Evolutionary conservation across 1,140 invertebrate species (phyloP).

Genomic region (Drosophila ficusphila): DNA sequence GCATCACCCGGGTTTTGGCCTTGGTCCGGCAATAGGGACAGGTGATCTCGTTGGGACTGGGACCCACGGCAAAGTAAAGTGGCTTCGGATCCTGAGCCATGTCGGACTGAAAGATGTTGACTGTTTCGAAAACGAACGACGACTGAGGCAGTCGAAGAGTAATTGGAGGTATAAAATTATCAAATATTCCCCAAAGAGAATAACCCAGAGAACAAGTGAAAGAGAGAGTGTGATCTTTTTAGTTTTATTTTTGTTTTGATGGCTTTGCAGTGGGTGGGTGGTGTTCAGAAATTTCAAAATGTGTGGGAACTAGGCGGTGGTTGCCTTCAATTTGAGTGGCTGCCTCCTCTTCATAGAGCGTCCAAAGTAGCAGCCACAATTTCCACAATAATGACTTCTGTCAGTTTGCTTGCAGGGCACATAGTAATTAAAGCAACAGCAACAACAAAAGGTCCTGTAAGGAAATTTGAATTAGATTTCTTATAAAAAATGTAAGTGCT

Average conservation of each 20-base stretch:
- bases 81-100: slow-evolving; percentile 55
- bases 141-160: slow-evolving; percentile 39
- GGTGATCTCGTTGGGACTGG: slow-evolving; percentile 72
- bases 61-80: slow-evolving; percentile 81
- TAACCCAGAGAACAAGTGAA: not conserved
- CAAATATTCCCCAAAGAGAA: slow-evolving; percentile 1
- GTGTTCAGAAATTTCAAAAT: not conserved
- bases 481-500: not conserved
- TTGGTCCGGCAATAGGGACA: slow-evolving; percentile 70
- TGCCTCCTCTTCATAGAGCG: slow-evolving; percentile 63
- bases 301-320: slow-evolving; percentile 14
- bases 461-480: not conserved
- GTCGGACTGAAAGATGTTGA: slow-evolving; percentile 24
- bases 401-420: slow-evolving; percentile 77
- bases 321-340: slow-evolving; percentile 59
- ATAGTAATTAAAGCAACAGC: slow-evolving; percentile 72
- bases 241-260: slow-evolving; percentile 34
- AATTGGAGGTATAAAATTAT: not conserved
- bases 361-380: slow-evolving; percentile 81
- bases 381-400: slow-evolving; percentile 78
- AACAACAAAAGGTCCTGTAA: slow-evolving; percentile 69
- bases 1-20: slow-evolving; percentile 62
- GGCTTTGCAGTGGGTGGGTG: slow-evolving; percentile 22
- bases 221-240: slow-evolving; percentile 7
- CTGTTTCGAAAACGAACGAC: slow-evolving; percentile 23